phyloP scores from a whole-genome alignment of 2,888 invertebrate genomes.

The Terebella lapidaria region DNA sequence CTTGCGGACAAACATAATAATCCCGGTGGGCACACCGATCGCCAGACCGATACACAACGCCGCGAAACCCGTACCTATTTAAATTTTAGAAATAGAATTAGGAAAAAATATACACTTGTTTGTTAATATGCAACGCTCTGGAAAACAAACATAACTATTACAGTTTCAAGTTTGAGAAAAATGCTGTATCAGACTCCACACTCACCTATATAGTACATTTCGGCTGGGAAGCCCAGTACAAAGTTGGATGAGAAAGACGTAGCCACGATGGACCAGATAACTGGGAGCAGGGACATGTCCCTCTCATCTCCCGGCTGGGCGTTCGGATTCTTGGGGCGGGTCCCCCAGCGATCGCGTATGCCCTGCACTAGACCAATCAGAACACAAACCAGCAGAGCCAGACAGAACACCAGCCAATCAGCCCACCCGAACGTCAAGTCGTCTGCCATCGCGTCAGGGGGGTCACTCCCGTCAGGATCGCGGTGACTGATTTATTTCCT shows the following conservation, averaged over 20 bases:
- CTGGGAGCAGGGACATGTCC: neutral
- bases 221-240: neutral
- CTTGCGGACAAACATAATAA: neutral
- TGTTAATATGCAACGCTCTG: too few species aligned
- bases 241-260: constrained; percentile 1
- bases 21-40: neutral
- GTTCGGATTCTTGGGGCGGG: neutral
- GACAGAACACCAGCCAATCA: neutral
- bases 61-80: neutral
- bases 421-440: neutral
- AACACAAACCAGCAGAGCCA: neutral
- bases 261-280: neutral
- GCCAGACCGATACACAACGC: neutral
- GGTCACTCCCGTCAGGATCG: too few species aligned
- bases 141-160: too few species aligned
- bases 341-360: neutral
- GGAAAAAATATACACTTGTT: too few species aligned
- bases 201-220: neutral
- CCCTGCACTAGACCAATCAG: constrained; percentile 1
- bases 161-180: too few species aligned
- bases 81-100: too few species aligned
- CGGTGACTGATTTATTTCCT: too few species aligned
- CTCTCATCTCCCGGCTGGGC: neutral
- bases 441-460: neutral
- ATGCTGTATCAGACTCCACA: too few species aligned